Conservation (phyloP, 2,888 invertebrate species). For the Ceriagrion tenellum region DNA sequence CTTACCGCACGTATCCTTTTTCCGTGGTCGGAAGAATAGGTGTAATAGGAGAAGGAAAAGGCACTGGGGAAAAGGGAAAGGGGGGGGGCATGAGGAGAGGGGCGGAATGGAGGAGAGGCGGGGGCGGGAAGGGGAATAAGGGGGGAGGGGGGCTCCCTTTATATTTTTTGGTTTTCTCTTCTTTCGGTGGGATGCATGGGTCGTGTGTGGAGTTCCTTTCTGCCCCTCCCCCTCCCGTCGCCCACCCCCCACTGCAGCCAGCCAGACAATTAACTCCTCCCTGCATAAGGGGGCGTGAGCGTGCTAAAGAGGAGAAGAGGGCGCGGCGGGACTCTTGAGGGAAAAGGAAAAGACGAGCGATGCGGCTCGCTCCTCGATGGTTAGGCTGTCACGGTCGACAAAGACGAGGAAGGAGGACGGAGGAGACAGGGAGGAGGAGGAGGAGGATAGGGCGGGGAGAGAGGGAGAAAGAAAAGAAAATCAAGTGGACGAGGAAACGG, state of each 20-base stretch:
- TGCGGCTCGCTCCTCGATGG: conserved; percentile 41
- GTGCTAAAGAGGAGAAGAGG: neutral
- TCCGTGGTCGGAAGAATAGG: neutral
- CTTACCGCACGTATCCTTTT: conserved; percentile 16
- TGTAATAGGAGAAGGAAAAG: neutral
- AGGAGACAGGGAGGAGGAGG: neutral
- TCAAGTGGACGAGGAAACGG: neutral
- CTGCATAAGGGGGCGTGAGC: conserved; percentile 46
- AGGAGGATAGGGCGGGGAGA: neutral
- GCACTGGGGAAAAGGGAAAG: neutral
- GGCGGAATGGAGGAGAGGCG: neutral
- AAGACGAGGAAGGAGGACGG: neutral
- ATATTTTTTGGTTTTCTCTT: neutral
- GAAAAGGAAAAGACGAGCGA: neutral
- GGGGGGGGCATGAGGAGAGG: neutral
- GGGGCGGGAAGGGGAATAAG: no score
- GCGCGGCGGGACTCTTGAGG: no score
- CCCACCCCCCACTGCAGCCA: neutral
- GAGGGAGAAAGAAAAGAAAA: neutral
- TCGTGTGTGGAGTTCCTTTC: conserved; percentile 3
- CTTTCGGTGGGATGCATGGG: neutral
- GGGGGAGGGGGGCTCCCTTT: neutral
- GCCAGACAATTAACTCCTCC: conserved; percentile 55
- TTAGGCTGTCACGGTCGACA: conserved; percentile 63
- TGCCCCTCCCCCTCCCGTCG: neutral